phyloP scores from a whole-genome alignment of 1,140 invertebrate species.

The Cryptotermes secundus region DNA sequence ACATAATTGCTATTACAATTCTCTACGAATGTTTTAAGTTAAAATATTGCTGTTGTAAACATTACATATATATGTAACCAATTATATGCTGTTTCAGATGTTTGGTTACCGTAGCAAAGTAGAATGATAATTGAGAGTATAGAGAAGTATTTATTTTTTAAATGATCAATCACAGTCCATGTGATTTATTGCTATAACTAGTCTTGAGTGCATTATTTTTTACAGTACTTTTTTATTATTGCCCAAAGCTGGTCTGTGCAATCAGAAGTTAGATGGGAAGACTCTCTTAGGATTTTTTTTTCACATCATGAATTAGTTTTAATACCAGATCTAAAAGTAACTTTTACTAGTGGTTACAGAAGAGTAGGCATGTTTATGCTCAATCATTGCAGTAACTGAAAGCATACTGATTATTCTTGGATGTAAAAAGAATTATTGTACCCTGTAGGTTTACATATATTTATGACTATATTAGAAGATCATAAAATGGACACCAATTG shows the following conservation, averaged over 20 bases:
- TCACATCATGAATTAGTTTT: neutral
- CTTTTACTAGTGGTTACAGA: neutral
- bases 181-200: slow-evolving; percentile 29
- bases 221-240: slow-evolving; percentile 26
- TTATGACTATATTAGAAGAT: neutral
- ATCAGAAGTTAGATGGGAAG: neutral
- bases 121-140: neutral
- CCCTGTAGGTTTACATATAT: neutral
- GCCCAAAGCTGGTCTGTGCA: neutral
- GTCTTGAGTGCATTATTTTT: slow-evolving; percentile 33
- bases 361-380: neutral
- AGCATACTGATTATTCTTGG: neutral
- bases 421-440: neutral
- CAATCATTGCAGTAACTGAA: neutral
- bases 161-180: slow-evolving; percentile 25
- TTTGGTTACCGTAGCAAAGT: slow-evolving; percentile 28
- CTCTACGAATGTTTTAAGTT: neutral
- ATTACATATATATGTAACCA: neutral
- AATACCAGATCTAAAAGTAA: neutral
- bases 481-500: neutral
- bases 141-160: slow-evolving; percentile 31
- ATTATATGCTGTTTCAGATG: neutral
- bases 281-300: neutral
- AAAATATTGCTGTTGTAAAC: slow-evolving; percentile 23
- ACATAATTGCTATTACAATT: slow-evolving; percentile 17